phyloP scores from a whole-genome alignment of 2,113 vertebrate species.

The Microtus montanus region DNA sequence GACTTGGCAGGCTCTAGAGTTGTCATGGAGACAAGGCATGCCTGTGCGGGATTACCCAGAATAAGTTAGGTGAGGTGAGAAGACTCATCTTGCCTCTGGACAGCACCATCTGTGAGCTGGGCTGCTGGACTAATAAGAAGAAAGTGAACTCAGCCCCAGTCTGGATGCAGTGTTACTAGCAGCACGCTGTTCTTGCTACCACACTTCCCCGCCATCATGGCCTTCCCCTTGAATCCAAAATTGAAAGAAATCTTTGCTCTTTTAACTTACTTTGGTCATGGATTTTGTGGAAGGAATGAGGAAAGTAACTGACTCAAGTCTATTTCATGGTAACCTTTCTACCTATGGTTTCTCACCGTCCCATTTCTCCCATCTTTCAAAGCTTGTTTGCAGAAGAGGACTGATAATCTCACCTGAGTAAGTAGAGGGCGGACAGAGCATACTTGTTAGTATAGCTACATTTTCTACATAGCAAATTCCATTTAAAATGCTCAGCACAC shows the following conservation, averaged over 20 bases:
- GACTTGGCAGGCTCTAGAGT: not conserved
- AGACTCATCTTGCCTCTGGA: not conserved
- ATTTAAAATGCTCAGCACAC: not conserved
- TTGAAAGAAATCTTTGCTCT: not conserved
- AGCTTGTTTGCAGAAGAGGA: not conserved
- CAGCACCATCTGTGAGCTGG: not conserved
- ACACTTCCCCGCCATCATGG: not conserved
- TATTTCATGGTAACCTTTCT: not conserved
- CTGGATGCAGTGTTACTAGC: not conserved
- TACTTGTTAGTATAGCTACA: not conserved
- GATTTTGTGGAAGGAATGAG: not conserved
- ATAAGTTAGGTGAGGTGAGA: not conserved
- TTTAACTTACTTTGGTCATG: not conserved
- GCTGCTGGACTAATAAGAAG: not conserved
- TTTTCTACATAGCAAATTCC: not conserved
- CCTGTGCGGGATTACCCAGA: not conserved
- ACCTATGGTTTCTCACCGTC: not conserved
- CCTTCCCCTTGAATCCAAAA: not conserved
- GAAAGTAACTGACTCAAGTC: not conserved
- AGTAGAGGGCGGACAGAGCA: not conserved
- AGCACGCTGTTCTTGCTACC: too few species aligned
- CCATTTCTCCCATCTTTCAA: not conserved
- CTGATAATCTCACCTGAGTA: not conserved
- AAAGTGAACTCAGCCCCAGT: not conserved
- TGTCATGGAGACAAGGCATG: not conserved